Conservation (phyloP, 2,888 invertebrate species). For the Ophonus ardosiacus region DNA sequence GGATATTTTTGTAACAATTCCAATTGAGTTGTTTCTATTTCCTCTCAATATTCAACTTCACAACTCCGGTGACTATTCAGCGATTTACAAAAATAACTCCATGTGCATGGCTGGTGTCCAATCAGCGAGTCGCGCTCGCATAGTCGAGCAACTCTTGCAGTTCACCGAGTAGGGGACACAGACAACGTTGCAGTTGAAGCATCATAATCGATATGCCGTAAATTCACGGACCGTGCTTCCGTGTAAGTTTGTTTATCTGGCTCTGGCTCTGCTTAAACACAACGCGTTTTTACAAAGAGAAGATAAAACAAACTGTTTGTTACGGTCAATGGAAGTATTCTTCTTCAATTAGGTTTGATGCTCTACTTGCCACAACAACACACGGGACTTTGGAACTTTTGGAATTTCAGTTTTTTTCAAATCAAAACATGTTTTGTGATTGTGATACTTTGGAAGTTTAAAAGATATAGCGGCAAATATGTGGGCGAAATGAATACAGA, state of each 20-base stretch:
- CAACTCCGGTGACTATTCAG: neutral
- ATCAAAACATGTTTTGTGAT: no score
- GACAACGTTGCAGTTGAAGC: slow-evolving; percentile 22
- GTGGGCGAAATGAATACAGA: no score
- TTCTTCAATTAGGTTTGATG: slow-evolving; percentile 40
- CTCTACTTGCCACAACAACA: slow-evolving; percentile 9
- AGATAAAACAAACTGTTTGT: neutral
- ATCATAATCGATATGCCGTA: slow-evolving; percentile 38
- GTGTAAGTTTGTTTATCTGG: slow-evolving; percentile 49
- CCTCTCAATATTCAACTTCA: neutral
- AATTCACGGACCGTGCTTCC: slow-evolving; percentile 45
- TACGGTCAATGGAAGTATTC: neutral
- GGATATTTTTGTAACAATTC: neutral
- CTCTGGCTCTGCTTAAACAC: slow-evolving; percentile 3
- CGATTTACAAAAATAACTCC: slow-evolving; percentile 14
- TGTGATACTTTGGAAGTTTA: no score
- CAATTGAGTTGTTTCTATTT: neutral
- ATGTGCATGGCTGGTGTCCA: slow-evolving; percentile 8
- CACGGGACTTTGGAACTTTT: no score
- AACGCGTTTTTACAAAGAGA: slow-evolving; percentile 10
- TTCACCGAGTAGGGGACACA: slow-evolving; percentile 6
- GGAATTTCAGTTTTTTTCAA: no score
- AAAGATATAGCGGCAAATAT: no score
- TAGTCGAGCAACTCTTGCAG: slow-evolving; percentile 9
- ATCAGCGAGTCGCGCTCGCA: neutral